Percentiles rank a stretch among this genome's conserved stretches.
phyloP scores from a whole-genome alignment of 30 jellyfish, hydroid and myxozoan species.

The Hydractinia symbiolongicarpus region DNA sequence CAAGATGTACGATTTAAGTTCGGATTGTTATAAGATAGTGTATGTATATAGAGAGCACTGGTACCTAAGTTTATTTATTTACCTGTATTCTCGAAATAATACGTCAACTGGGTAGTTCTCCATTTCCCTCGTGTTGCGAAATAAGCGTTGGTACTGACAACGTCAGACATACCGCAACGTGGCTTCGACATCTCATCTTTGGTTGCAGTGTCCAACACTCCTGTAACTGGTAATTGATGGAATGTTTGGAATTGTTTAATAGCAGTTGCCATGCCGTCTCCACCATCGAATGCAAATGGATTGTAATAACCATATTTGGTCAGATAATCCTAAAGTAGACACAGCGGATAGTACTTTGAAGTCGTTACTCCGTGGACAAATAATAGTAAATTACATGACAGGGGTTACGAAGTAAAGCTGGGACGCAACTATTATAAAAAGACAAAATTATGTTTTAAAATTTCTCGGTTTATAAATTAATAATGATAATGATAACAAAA shows the following conservation, averaged over 20 bases:
- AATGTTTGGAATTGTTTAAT: neutral
- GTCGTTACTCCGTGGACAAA: too few relatives aligned
- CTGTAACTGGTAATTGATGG: slow-evolving; percentile 2
- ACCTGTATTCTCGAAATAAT: neutral
- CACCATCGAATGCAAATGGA: slow-evolving; percentile 10
- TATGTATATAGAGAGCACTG: too few relatives aligned
- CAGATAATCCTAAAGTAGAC: neutral
- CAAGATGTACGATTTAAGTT: too few relatives aligned
- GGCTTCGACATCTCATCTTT: neutral
- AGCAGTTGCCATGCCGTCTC: neutral
- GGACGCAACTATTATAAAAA: too few relatives aligned
- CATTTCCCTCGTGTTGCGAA: neutral
- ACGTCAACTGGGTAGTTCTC: neutral
- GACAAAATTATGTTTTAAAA: too few relatives aligned
- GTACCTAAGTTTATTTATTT: neutral
- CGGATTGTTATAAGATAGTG: too few relatives aligned
- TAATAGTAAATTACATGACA: too few relatives aligned
- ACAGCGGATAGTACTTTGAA: too few relatives aligned
- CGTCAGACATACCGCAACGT: slow-evolving; percentile 12
- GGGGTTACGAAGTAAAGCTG: too few relatives aligned
- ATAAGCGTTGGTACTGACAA: neutral
- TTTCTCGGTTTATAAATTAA: too few relatives aligned
- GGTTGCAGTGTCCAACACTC: slow-evolving; percentile 2
- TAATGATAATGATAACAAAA: too few relatives aligned
- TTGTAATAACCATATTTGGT: slow-evolving; percentile 4